phyloP scores from a whole-genome alignment of 2,113 vertebrate genomes.

The Marmota flaviventris region DNA sequence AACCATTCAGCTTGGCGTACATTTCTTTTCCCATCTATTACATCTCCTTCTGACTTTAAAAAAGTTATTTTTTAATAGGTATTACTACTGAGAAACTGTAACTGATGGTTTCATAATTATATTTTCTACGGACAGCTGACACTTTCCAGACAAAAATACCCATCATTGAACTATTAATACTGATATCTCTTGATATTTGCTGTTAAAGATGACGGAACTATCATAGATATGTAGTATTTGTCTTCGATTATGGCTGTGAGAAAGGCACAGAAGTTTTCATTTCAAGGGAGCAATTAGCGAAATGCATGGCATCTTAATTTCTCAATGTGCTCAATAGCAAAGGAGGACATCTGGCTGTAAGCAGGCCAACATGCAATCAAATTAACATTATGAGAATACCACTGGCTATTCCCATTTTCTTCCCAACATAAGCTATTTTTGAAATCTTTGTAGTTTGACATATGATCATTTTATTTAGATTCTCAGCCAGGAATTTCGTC shows the following conservation, averaged over 20 bases:
- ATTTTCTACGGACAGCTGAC: slow-evolving; percentile 68
- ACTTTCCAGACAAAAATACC: slow-evolving; percentile 64
- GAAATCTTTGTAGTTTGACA: slow-evolving; percentile 60
- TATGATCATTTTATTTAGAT: slow-evolving; percentile 53
- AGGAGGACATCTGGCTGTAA: slow-evolving; percentile 32
- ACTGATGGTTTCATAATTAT: slow-evolving; percentile 67
- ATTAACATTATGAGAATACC: slow-evolving; percentile 58
- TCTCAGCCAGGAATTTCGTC: slow-evolving; percentile 57
- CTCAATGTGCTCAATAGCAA: neutral
- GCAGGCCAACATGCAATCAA: slow-evolving; percentile 53
- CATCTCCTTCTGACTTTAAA: slow-evolving; percentile 63
- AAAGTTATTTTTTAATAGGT: slow-evolving; percentile 56
- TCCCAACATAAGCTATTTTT: slow-evolving; percentile 61
- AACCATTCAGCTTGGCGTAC: neutral
- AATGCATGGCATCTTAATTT: slow-evolving; percentile 53
- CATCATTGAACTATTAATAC: slow-evolving; percentile 76
- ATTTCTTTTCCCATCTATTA: slow-evolving; percentile 57
- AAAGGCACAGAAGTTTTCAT: slow-evolving; percentile 64
- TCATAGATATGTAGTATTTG: slow-evolving; percentile 54
- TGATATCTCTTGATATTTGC: slow-evolving; percentile 69
- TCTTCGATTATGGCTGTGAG: slow-evolving; percentile 55
- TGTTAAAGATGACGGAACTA: slow-evolving; percentile 58
- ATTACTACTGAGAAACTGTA: slow-evolving; percentile 72
- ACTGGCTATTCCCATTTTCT: slow-evolving; percentile 54
- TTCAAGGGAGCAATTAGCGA: slow-evolving; percentile 57